A percentile compares a stretch with the other conserved stretches of the same genome.
Evolutionary conservation across 2,113 vertebrate genomes (phyloP).

Genomic region (Suricata suricatta): DNA sequence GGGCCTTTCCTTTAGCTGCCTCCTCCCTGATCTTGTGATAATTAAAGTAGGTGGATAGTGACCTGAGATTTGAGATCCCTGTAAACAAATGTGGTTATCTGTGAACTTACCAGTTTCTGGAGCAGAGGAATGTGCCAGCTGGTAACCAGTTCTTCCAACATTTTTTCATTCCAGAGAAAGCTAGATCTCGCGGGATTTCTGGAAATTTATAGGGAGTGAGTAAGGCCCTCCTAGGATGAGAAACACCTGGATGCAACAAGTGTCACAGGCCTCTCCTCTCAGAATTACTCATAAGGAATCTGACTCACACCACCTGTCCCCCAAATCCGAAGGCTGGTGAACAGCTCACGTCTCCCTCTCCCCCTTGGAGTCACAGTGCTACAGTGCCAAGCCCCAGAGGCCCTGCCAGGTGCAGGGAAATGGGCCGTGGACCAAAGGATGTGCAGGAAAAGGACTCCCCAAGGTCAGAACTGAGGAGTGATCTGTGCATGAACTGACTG

Average conservation of each 20-base stretch:
- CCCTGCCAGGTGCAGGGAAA: no score
- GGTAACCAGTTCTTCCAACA: no score
- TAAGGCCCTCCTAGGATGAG: neutral
- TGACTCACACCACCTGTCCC: neutral
- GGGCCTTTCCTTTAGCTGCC: neutral
- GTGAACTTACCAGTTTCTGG: neutral
- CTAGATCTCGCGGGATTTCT: accelerated
- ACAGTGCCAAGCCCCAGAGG: neutral
- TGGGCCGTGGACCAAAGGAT: neutral
- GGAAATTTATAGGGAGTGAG: neutral
- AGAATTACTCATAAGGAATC: neutral
- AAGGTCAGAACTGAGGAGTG: neutral
- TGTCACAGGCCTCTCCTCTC: neutral
- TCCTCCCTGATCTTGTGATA: no score
- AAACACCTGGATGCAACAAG: neutral
- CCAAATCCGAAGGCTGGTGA: neutral
- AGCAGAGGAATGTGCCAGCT: neutral
- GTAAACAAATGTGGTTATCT: neutral
- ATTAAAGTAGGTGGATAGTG: neutral
- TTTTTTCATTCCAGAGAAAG: neutral
- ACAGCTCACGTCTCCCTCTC: accelerated
- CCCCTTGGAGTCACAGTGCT: neutral
- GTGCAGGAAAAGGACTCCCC: neutral
- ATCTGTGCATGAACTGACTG: accelerated
- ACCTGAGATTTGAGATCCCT: neutral